Base-by-base conservation (phyloP, 2,888 invertebrate species). In the Cylloceria caligata region DNA sequence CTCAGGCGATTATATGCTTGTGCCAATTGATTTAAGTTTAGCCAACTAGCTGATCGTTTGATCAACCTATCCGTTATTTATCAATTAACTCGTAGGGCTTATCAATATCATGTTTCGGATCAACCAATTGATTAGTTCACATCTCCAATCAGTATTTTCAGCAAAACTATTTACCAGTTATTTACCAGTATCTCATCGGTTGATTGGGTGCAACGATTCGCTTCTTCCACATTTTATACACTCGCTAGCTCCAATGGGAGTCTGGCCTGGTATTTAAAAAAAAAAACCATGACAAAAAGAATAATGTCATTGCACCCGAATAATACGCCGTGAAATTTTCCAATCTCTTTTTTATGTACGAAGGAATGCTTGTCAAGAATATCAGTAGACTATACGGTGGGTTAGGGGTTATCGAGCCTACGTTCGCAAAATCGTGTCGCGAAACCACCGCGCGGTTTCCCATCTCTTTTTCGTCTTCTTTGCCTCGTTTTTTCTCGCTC, bases 391-490 rank as follows among this genome's bases (percentile, higher is more conserved):
- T 80, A 67, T 73, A 42, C 71, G 74, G 45, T 79, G 79, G 80
- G 42, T 83, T 73, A 81, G 64, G 81, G 79, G 69, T 55, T 34
- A 9, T 30, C 36, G 67, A 78, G 74, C 71, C 74, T 79, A 75
- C 82, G 78, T 79, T 71, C 7, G 78, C 79, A 79, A 79, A 82
- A 79, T 79, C 42, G 75, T 34, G 42, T 67, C 52, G 24, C 19
- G 67, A 74, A 83, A 82, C 72, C 83, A 73, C 80, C 78, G 82
- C 85, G 34, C 0, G 82, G 75, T 82, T 84, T 83, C 80, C 81
- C 78, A 78, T 79, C 79, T 72, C 83, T 78, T 57, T 71, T 80
- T 77, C 60, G 67, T 68, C 49, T 34, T 49, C 30, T 55, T 62
- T 71, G 72, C 34, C 24, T 19, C 47, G 16, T n/a, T 39, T 72